Percentiles rank a stretch among this genome's conserved stretches.
These are phyloP conservation scores for Toxonevra muliebris DNA, from an alignment of 2,888 invertebrate genomes.

Conservation along the genomic window DNA sequence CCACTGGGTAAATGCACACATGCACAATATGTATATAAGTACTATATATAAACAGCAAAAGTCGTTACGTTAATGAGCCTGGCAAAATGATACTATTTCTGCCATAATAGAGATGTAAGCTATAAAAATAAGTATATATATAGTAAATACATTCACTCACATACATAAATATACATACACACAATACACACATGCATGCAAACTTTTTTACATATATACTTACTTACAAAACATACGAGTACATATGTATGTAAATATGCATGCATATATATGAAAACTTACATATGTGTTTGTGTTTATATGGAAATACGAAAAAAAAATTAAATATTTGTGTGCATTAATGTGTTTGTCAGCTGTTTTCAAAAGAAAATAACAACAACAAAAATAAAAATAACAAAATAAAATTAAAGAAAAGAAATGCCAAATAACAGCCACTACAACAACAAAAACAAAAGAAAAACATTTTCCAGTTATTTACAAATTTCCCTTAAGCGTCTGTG, in stretches of 20 bases:
- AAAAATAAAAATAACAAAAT: not conserved
- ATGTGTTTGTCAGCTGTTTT: not conserved
- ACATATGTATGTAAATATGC: not conserved
- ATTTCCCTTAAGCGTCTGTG: constrained; percentile 19
- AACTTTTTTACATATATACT: constrained; percentile 3
- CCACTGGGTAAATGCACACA: not conserved
- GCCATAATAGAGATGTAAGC: too few relatives aligned
- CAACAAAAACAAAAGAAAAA: not conserved
- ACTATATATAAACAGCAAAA: constrained; percentile 1
- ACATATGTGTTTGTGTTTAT: constrained; percentile 6
- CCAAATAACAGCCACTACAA: not conserved
- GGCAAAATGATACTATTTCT: not conserved
- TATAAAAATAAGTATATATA: too few relatives aligned
- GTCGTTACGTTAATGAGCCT: not conserved
- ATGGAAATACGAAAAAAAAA: not conserved
- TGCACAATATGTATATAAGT: not conserved
- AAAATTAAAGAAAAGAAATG: not conserved
- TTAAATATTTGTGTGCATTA: not conserved
- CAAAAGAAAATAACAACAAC: not conserved
- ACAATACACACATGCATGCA: not conserved
- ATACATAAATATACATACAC: not conserved
- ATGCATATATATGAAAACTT: not conserved
- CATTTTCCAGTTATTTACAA: constrained; percentile 9
- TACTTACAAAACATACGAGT: not conserved
- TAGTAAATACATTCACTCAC: too few relatives aligned